Percentiles rank a stretch among this genome's conserved stretches.
Conservation (phyloP, 1,140 invertebrate genomes). For the Papilio xuthus region DNA sequence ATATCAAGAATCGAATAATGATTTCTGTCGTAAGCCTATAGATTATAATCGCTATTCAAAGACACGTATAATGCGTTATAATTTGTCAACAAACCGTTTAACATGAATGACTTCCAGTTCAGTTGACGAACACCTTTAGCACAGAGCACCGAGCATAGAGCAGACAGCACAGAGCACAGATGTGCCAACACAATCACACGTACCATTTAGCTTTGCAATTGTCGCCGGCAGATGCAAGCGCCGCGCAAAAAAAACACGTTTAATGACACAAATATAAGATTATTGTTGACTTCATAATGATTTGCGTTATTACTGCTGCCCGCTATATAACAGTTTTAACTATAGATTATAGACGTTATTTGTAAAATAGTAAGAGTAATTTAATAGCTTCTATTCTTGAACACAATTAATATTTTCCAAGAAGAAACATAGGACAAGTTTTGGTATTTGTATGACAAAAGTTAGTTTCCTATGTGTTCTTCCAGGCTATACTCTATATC, state of each 20-base stretch:
- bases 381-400: too few species aligned
- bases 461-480: too few species aligned
- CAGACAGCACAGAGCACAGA: background rate
- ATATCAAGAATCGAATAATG: too few species aligned
- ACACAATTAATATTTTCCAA: too few species aligned
- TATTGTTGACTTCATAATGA: slow-evolving; percentile 7
- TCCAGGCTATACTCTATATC: too few species aligned
- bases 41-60: background rate
- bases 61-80: slow-evolving; percentile 3
- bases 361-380: too few species aligned
- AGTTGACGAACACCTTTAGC: slow-evolving; percentile 26
- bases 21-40: too few species aligned
- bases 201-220: slow-evolving; percentile 42
- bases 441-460: too few species aligned
- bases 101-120: slow-evolving; percentile 27
- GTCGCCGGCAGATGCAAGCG: slow-evolving; percentile 46
- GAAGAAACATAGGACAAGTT: too few species aligned
- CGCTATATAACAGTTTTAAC: background rate
- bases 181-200: slow-evolving; percentile 41
- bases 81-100: slow-evolving; percentile 27
- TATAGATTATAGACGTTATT: too few species aligned
- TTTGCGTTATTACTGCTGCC: background rate
- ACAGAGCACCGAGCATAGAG: background rate
- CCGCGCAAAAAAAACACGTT: background rate
- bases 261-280: background rate